Conservation (phyloP, 2,113 vertebrate species). For the Tragelaphus scriptus region DNA sequence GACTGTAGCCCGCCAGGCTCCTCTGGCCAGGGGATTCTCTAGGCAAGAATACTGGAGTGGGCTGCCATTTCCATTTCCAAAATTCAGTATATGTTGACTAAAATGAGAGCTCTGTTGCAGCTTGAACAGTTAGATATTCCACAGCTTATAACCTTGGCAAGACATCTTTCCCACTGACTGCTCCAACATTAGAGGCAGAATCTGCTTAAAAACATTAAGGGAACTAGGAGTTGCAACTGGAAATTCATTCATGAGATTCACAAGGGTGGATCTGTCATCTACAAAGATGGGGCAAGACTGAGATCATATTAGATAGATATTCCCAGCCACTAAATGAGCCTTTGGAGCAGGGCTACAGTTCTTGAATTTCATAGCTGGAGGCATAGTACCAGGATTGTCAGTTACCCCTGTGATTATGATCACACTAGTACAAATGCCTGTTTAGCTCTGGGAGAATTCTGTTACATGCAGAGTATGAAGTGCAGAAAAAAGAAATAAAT, state of each 20-base stretch:
- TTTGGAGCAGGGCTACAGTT: background rate
- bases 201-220: background rate
- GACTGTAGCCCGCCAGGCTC: background rate
- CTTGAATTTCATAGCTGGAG: background rate
- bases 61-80: background rate
- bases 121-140: background rate
- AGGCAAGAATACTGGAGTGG: background rate
- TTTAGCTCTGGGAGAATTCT: background rate
- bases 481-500: background rate
- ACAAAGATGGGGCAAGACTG: background rate
- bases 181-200: background rate
- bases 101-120: background rate
- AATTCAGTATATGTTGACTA: background rate
- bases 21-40: background rate
- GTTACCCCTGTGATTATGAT: background rate
- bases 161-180: background rate
- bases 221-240: background rate
- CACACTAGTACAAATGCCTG: background rate
- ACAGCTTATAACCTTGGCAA: background rate
- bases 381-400: background rate
- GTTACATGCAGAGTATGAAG: background rate
- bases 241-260: background rate
- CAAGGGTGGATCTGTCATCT: rapidly evolving
- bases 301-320: background rate
- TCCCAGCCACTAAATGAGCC: background rate